phyloP scores from a whole-genome alignment of 2,797 vertebrate genomes.

The Staurois parvus region DNA sequence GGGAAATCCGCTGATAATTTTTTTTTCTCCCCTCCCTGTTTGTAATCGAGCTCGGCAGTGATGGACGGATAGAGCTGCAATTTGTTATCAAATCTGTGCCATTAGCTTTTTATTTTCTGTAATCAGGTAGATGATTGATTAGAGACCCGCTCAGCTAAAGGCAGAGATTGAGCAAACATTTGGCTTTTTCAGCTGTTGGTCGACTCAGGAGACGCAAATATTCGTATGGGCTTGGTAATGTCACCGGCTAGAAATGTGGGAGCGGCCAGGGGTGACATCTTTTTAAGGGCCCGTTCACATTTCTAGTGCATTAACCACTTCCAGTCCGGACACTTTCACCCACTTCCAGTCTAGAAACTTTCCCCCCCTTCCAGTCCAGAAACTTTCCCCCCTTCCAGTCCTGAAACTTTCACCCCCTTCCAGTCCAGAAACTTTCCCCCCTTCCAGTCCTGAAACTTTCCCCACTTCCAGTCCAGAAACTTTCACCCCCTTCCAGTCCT shows the following conservation, averaged over 20 bases:
- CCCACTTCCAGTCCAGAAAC: too few relatives aligned
- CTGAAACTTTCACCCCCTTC: too few relatives aligned
- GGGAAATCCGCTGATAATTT: constrained; percentile 49
- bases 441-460: too few relatives aligned
- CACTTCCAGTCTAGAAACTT: too few relatives aligned
- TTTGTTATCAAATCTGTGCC: constrained; percentile 36
- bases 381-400: too few relatives aligned
- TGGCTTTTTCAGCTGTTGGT: constrained; percentile 5
- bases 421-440: too few relatives aligned
- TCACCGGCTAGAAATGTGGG: background rate
- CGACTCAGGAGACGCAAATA: constrained; percentile 17
- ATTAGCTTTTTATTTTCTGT: constrained; percentile 58
- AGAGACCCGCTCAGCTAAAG: constrained; percentile 48
- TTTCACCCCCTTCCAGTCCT: too few relatives aligned
- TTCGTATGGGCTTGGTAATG: background rate
- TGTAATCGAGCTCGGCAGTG: constrained; percentile 63
- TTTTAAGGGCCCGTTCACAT: too few relatives aligned
- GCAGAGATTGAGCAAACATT: constrained; percentile 65
- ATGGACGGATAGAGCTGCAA: constrained; percentile 64
- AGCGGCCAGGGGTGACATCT: too few relatives aligned
- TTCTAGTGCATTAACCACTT: too few relatives aligned
- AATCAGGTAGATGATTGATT: constrained; percentile 65
- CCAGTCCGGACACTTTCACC: too few relatives aligned
- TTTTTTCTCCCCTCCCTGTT: constrained; percentile 30
- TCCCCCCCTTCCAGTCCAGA: too few relatives aligned